A percentile compares a stretch with the other conserved stretches of the same genome.
Evolutionary conservation across 2,888 invertebrate species (phyloP).

Genomic region (Lobophora halterata): DNA sequence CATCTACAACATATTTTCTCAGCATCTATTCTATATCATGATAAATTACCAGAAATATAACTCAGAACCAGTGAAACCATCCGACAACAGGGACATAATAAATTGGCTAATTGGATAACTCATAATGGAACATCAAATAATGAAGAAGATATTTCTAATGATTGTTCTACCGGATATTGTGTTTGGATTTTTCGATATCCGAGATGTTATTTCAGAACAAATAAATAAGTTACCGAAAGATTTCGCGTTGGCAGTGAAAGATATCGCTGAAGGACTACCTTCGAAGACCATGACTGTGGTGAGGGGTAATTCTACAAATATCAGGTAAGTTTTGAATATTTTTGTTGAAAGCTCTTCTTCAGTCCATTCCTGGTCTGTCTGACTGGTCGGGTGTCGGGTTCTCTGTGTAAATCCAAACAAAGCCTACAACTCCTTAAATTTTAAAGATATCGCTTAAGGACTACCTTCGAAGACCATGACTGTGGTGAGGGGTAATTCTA

Average conservation of each 20-base stretch:
- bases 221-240: slow-evolving; percentile 52
- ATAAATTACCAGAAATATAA: slow-evolving; percentile 27
- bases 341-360: neutral
- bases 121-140: slow-evolving; percentile 23
- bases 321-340: slow-evolving; percentile 45
- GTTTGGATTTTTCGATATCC: slow-evolving; percentile 52
- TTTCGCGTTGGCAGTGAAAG: slow-evolving; percentile 63
- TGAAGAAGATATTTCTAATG: slow-evolving; percentile 27
- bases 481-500: slow-evolving; percentile 65
- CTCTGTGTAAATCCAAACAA: too few relatives aligned
- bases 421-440: too few relatives aligned
- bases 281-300: slow-evolving; percentile 61
- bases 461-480: slow-evolving; percentile 59
- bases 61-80: slow-evolving; percentile 18
- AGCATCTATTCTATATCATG: slow-evolving; percentile 16
- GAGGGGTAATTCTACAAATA: slow-evolving; percentile 62
- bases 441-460: slow-evolving; percentile 67
- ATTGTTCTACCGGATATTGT: slow-evolving; percentile 25
- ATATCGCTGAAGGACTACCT: slow-evolving; percentile 64
- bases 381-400: too few relatives aligned
- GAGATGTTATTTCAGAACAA: slow-evolving; percentile 51
- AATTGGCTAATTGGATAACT: slow-evolving; percentile 16
- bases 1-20: neutral
- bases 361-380: too few relatives aligned
- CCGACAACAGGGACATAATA: slow-evolving; percentile 17